A percentile compares a stretch with the other conserved stretches of the same genome.
These are phyloP conservation scores for Limosa lapponica DNA, from an alignment of 2,797 vertebrate genomes.

Conservation along the genomic window DNA sequence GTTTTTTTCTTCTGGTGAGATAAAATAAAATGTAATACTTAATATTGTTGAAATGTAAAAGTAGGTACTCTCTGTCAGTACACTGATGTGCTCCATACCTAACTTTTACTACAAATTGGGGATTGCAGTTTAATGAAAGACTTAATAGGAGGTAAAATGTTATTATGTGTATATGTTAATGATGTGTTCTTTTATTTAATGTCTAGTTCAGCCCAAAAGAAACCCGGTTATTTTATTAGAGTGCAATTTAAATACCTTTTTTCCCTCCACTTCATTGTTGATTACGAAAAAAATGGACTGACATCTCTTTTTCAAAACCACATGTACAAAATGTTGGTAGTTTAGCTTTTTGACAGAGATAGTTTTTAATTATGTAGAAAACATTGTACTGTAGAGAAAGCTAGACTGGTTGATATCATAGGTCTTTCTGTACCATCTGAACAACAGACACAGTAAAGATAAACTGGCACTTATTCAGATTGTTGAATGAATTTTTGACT, in stretches of 20 bases:
- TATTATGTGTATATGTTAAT: background rate
- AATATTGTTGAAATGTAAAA: background rate
- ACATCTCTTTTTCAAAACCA: background rate
- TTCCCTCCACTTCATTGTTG: fast-evolving
- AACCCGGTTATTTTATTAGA: background rate
- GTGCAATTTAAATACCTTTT: background rate
- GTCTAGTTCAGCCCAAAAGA: background rate
- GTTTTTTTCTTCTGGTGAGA: background rate
- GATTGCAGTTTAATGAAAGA: background rate
- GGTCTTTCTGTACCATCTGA: background rate
- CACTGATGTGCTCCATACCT: background rate
- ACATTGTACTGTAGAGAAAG: background rate
- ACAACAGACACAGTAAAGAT: background rate
- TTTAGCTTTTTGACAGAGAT: background rate
- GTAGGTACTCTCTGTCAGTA: background rate
- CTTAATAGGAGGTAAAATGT: background rate
- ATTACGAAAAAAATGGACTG: background rate
- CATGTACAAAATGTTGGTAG: background rate
- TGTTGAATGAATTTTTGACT: background rate
- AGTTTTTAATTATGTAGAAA: background rate
- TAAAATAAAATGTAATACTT: background rate
- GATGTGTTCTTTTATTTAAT: background rate
- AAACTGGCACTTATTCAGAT: background rate
- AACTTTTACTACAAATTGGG: background rate
- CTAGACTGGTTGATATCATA: background rate